Evolutionary conservation across 2,797 vertebrate genomes (phyloP), one percentile per base, ranked within the genome.

Genomic region (Pangasius sanitwongsei): DNA sequence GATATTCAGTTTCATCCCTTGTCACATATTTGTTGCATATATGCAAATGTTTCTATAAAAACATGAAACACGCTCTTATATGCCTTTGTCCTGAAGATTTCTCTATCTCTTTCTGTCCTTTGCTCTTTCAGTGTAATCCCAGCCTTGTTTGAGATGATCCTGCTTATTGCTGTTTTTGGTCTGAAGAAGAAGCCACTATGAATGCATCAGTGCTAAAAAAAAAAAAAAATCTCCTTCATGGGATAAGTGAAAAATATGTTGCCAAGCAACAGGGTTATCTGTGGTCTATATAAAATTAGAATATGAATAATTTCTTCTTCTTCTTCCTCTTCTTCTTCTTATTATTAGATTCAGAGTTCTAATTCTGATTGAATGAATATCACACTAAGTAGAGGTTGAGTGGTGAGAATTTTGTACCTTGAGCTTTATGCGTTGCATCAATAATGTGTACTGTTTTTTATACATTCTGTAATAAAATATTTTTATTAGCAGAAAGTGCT

Each of bases 181-280:
- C 86, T 90, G 25, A 89, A 91, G 88, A 92, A 59, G 85, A 92
- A 92, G 57, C 87, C 88, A 74, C 67, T 92, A 31, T 92, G 77
- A 92, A 86, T 50, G 44, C 83, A 57, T 77, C 57, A 53, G 78
- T 75, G 69, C 34, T 74, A 86, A 86, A 69, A 41, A 41, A 37
- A 37, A n/a, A n/a, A 48, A 48, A 82, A 67, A 55, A 37, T 44
- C 69, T 65, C 31, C 63, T 86, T 81, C 37, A 72, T 86, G 83
- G 28, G 25, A 77, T 89, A 80, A 57, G 67, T 83, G 57, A 70
- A 83, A 85, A 83, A 67, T 65, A 61, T 50, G 88, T 89, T 89
- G 88, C 88, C 59, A 89, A 77, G 85, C 88, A 89, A 87, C 80
- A 67, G 25, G 57, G n/a, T 25, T 83, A 31, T 67, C 65, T 6